Base-by-base conservation (phyloP, 35 echinoderm and acorn worm genomes). In the Holothuria glaberrima region DNA sequence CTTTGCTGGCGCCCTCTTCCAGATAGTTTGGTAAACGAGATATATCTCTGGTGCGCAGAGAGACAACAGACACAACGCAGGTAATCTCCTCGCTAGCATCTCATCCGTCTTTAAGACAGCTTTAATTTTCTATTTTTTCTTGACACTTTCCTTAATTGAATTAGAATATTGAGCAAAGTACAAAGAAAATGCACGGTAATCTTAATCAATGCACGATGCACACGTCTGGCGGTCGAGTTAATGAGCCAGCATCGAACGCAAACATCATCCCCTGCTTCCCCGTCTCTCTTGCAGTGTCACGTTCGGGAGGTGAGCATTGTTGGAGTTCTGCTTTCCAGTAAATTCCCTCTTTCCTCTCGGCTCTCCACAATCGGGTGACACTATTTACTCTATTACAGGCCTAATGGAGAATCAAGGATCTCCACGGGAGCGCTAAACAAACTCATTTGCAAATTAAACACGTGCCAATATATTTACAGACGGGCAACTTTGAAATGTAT, bases 391-490 rank as follows among this genome's bases (percentile, higher is more conserved):
- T 22, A 48, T 78, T 78, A 78, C 74, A 78, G 26, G 17, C 44
- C 74, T 78, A 78, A 78, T 78, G 44, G 74, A 78, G 38, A 78
- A 78, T 78, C 74, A 78, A 78, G 74, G 19, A 48, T 78, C 74
- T 48, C n/a, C 1, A 48, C 19, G 27, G 35, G 24, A 48, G 50
- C 74, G 74, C 74, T 78, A 78, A 78, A 78, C 74, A 78, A 78
- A 78, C 74, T 78, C 74, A 78, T 78, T 78, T 48, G 74, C 38
- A 78, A 78, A 78, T 78, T 78, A 78, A 21, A 78, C 74, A 78
- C 74, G 74, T 78, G 50, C 74, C 44, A 78, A 78, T 78, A 48
- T 78, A 78, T 78, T 26, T 78, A 48, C 50, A 26, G 21, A n/a
- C 36, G 41, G 50, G 74, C 12, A 78, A 48, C 74, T 78, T 78